A percentile compares a stretch with the other conserved stretches of the same genome.
These are phyloP conservation scores for Aporophyla lueneburgensis DNA, from an alignment of 2,888 invertebrate genomes.

Conservation along the genomic window DNA sequence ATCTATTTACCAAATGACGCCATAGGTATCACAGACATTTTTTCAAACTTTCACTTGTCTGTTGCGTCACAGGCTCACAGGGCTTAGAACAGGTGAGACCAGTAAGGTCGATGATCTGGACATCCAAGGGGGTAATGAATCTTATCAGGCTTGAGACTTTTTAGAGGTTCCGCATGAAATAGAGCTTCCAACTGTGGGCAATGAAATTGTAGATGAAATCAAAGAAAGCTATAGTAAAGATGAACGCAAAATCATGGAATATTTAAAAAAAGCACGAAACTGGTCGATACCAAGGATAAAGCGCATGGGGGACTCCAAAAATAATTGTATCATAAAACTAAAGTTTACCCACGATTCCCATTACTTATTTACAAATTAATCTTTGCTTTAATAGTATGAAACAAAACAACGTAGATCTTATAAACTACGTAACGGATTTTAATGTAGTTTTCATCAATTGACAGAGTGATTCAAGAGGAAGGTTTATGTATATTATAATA, in stretches of 20 bases:
- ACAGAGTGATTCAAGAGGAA: no score
- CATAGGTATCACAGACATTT: conserved; percentile 63
- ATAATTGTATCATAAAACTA: background rate
- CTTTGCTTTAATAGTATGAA: background rate
- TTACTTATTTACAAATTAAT: background rate
- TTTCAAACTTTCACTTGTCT: conserved; percentile 74
- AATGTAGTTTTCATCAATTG: no score
- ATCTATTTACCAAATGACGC: conserved; percentile 58
- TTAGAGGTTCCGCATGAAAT: conserved; percentile 30
- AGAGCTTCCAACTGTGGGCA: background rate
- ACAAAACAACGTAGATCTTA: no score
- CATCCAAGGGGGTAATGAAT: conserved; percentile 21
- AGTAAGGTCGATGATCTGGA: conserved; percentile 58
- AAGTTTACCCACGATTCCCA: background rate
- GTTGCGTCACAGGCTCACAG: conserved; percentile 69
- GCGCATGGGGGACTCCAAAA: background rate
- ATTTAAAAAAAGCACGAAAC: background rate
- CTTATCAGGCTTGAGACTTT: conserved; percentile 6
- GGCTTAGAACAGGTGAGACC: conserved; percentile 44
- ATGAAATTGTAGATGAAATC: background rate
- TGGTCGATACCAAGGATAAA: background rate
- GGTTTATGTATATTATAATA: no score
- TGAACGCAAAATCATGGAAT: background rate
- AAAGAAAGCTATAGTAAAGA: background rate
- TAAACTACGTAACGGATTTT: no score